Evolutionary conservation across 2,888 invertebrate genomes (phyloP), one percentile per base, ranked within the genome.

Genomic region (Melieria picta): DNA sequence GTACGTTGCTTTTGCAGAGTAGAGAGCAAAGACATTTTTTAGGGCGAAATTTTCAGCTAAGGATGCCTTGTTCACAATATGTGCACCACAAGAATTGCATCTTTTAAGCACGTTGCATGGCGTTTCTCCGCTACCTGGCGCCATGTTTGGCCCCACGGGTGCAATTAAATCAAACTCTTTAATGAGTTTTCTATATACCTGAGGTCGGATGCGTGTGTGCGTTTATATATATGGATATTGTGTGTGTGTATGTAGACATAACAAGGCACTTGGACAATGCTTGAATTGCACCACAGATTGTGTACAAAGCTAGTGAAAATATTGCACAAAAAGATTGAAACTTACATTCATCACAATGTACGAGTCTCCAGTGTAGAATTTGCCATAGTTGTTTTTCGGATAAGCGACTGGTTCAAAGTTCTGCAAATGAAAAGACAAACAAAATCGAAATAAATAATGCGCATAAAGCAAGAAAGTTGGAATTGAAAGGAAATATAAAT

Each of bases 301-400:
- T 50, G 50, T 11, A 50, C 2, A 50, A 68, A 68, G 61, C 50
- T 61, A 68, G 47, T 47, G 62, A n/a, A 48, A 47, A 30, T n/a
- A 50, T 48, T 16, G 10, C 9, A 10, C 46, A 16, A 45, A 50
- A 52, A n/a, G 47, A 47, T 45, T 16, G 47, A 43, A 11, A 83
- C 91, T 90, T 89, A 95, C 95, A 88, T 91, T 91, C 3, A 95
- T 86, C 42, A 96, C 89, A 71, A 96, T 92, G 85, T 95, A 96
- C 0, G 95, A 95, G 83, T 96, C 96, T 0, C 96, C 96, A 69
- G 91, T 91, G 85, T 91, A 92, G 87, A 96, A 96, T 86, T 94
- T 94, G 4, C 96, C 96, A 82, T 91, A 91, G 77, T 94, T 92
- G 61, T 88, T 89, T 73, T 89, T 89, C 0, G 93, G 90, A 65